A percentile compares a stretch with the other conserved stretches of the same genome.
Evolutionary conservation across 2,888 invertebrate species (phyloP).

Genomic region (Salticus scenicus): DNA sequence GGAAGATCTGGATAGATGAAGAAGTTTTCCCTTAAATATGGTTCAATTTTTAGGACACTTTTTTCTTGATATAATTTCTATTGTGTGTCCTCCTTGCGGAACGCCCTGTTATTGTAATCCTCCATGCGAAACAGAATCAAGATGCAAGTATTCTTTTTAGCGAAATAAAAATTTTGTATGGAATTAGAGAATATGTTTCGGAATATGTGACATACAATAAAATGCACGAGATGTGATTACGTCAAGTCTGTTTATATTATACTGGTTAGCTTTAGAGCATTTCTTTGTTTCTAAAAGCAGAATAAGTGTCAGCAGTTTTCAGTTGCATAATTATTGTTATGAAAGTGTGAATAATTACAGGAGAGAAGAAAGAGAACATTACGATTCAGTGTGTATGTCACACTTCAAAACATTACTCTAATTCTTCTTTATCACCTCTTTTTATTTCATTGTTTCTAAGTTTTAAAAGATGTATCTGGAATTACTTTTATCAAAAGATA

Average conservation of each 20-base stretch:
- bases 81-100: background rate
- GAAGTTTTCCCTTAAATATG: background rate
- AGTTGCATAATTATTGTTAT: background rate
- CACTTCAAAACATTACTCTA: too few species aligned
- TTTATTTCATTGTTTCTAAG: too few species aligned
- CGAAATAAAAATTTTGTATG: background rate
- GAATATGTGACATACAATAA: background rate
- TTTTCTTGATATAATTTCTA: background rate
- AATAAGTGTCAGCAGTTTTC: background rate
- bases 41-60: background rate
- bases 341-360: background rate
- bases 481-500: too few species aligned
- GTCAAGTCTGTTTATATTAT: background rate
- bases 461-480: too few species aligned
- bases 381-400: too few species aligned
- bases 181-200: background rate
- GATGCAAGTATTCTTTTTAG: background rate
- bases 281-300: background rate
- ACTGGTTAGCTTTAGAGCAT: background rate
- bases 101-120: conserved; percentile 1
- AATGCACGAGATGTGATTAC: background rate
- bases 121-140: background rate
- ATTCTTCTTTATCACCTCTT: too few species aligned
- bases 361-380: too few species aligned
- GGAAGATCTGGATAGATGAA: background rate